A percentile compares a stretch with the other conserved stretches of the same genome.
phyloP scores from a whole-genome alignment of 2,113 vertebrate species.

The Phalacrocorax pelagicus region DNA sequence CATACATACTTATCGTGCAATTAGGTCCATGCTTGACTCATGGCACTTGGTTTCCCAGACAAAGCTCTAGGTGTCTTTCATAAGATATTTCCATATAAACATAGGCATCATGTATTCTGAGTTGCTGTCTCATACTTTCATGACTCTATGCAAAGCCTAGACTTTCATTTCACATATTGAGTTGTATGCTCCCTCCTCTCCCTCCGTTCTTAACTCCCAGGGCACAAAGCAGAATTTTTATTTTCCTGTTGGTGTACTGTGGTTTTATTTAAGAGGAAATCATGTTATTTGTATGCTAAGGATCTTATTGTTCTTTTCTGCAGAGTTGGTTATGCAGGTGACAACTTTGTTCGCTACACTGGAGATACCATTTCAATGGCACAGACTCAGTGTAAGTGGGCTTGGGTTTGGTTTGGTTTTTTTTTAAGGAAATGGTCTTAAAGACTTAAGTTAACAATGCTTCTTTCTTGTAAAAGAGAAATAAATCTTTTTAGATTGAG shows the following conservation, averaged over 20 bases:
- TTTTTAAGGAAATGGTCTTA: background rate
- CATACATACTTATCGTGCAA: background rate
- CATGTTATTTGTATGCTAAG: background rate
- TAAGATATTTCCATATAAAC: background rate
- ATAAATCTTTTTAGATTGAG: background rate
- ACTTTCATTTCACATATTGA: background rate
- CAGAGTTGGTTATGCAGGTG: constrained; percentile 95
- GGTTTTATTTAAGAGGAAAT: background rate
- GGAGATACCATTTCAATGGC: constrained; percentile 97
- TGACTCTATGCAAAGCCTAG: background rate
- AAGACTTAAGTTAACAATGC: background rate
- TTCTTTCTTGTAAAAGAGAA: background rate
- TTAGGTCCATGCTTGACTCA: background rate
- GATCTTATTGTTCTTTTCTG: background rate
- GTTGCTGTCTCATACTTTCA: background rate
- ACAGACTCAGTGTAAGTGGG: constrained; percentile 91
- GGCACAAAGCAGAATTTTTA: background rate
- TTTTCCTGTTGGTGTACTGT: background rate
- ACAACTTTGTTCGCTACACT: constrained; percentile 93
- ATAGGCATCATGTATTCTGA: rapidly evolving
- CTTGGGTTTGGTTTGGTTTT: background rate
- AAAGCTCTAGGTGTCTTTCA: background rate
- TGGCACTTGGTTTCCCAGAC: background rate
- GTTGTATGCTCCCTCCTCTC: background rate
- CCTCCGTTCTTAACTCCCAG: background rate